Evolutionary conservation across 2,888 invertebrate species (phyloP), one percentile per base, ranked within the genome.

Genomic region (Pollenia griseotomentosa): DNA sequence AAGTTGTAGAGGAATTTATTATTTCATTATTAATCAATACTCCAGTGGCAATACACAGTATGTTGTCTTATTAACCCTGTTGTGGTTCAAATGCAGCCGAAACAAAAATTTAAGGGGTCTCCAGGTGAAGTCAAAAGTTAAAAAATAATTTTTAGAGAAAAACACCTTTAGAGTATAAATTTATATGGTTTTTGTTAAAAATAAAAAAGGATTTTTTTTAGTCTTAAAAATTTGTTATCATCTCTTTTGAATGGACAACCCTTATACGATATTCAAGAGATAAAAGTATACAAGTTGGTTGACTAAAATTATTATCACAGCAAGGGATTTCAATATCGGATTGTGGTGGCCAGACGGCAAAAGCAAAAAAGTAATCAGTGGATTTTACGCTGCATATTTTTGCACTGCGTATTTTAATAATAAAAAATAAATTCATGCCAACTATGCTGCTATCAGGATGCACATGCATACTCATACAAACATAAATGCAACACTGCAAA

Each of bases 1-100:
- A 68, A 53, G 23, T 53, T 68, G 16, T 33, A 59, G 10, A 61
- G 57, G n/a, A 73, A 78, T 79, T 79, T 80, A 74, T 75, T 74
- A 74, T 74, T 74, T 80, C 10, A 80, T 75, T 85, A 80, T 85
- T 80, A 80, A 80, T 85, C 84, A 85, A 85, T 80, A 80, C 74
- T 70, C 74, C 55, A 61, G 59, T 44, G 46, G 59, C 59, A 61
- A 66, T 40, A 46, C 14, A 33, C 73, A 68, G 74, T 14, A 68
- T 73, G 73, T 79, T 79, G 66, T 79, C 61, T 55, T 74, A 74
- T 79, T 84, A 74, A 84, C 73, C 84, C 44, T 84, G 51, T 74
- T 74, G 74, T 51, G 61, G 73, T 33, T 55, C 63, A 77, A 77
- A 63, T 57, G 16, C 16, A 57, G 12, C 2, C 51, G 23, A 9